phyloP scores from a whole-genome alignment of 1,140 invertebrate genomes.

The Bombus breviceps region DNA sequence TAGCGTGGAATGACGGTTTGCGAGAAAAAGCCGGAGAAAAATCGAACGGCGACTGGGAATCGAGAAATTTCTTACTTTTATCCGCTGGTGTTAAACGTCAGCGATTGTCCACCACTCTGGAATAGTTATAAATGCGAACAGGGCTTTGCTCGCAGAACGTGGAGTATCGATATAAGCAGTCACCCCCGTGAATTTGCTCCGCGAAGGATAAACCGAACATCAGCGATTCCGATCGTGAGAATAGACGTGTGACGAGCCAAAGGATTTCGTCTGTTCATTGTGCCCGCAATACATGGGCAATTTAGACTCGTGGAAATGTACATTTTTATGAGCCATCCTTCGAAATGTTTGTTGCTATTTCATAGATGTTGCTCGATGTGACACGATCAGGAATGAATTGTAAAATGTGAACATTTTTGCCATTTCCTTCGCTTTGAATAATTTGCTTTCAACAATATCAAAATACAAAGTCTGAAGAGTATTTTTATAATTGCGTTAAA shows the following conservation, averaged over 20 bases:
- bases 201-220: conserved; percentile 30
- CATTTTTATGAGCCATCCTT: neutral
- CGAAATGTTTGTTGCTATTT: neutral
- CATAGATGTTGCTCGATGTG: too few species aligned
- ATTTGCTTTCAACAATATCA: neutral
- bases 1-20: neutral
- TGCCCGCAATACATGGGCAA: neutral
- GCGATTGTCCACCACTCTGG: conserved; percentile 21
- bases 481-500: neutral
- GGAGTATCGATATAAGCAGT: conserved; percentile 23
- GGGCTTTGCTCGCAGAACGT: conserved; percentile 23
- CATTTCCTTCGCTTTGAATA: neutral
- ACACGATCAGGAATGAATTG: neutral
- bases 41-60: neutral
- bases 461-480: neutral
- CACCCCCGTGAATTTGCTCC: conserved; percentile 38
- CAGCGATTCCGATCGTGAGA: conserved; percentile 26
- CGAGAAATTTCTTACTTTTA: conserved; percentile 49
- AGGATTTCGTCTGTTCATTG: conserved; percentile 9
- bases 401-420: neutral
- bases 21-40: neutral
- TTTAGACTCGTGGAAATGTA: conserved; percentile 12
- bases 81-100: conserved; percentile 44
- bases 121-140: conserved; percentile 45
- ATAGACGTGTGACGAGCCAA: conserved; percentile 1